These are phyloP conservation scores for Spodoptera picta DNA, from an alignment of 2,888 invertebrate species.

Conservation along the genomic window DNA sequence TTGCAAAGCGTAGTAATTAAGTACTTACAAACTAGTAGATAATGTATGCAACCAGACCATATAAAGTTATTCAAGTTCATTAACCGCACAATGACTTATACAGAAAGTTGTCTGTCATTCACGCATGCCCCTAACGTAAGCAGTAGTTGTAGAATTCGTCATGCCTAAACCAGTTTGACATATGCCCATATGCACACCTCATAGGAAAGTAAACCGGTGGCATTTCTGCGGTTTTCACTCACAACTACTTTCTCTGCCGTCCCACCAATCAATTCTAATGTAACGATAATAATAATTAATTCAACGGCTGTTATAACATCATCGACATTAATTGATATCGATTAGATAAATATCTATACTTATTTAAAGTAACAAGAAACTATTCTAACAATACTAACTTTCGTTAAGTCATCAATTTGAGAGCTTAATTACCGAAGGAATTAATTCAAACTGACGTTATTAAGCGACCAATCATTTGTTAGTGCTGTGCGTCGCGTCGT, in stretches of 20 bases:
- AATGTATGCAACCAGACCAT: background rate
- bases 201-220: slow-evolving; percentile 77
- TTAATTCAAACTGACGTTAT: slow-evolving; percentile 43
- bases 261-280: slow-evolving; percentile 23
- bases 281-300: slow-evolving; percentile 42
- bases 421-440: slow-evolving; percentile 36
- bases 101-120: slow-evolving; percentile 46
- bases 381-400: slow-evolving; percentile 42
- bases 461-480: slow-evolving; percentile 35
- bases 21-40: too few relatives aligned
- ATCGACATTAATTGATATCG: slow-evolving; percentile 51
- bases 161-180: slow-evolving; percentile 72
- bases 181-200: slow-evolving; percentile 65
- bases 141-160: slow-evolving; percentile 55
- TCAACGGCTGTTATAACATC: slow-evolving; percentile 35
- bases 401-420: slow-evolving; percentile 39
- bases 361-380: slow-evolving; percentile 37
- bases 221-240: slow-evolving; percentile 81
- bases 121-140: slow-evolving; percentile 41
- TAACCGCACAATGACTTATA: slow-evolving; percentile 24
- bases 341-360: slow-evolving; percentile 41
- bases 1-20: background rate
- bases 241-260: slow-evolving; percentile 73
- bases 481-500: slow-evolving; percentile 19
- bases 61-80: slow-evolving; percentile 26